Percentiles rank a stretch among this genome's conserved stretches.
Evolutionary conservation across 2,888 invertebrate species (phyloP).

Genomic region (Carterocephalus palaemon): DNA sequence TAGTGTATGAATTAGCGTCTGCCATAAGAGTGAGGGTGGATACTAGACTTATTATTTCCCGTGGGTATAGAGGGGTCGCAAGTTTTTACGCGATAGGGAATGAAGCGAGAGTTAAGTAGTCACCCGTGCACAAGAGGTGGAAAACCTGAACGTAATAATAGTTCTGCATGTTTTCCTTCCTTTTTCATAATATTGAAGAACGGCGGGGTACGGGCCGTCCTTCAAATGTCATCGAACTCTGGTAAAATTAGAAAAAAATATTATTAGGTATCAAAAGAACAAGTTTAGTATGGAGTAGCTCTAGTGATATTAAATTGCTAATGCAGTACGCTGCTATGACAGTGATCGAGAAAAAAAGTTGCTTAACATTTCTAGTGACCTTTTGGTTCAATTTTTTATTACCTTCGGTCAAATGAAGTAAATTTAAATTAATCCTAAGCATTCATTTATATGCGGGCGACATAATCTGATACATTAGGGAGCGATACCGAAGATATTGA

Average conservation of each 20-base stretch:
- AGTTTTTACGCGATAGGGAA: conserved; percentile 14
- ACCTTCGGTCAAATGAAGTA: too few species aligned
- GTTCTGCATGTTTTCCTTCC: conserved; percentile 5
- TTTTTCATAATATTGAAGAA: conserved; percentile 5
- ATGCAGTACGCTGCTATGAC: too few species aligned
- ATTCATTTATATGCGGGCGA: too few species aligned
- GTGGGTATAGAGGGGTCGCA: conserved; percentile 12
- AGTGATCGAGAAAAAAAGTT: too few species aligned
- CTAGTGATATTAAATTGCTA: too few species aligned
- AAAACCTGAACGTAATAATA: conserved; percentile 18
- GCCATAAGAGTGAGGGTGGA: conserved; percentile 1
- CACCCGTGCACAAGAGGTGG: conserved; percentile 21
- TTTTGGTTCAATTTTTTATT: too few species aligned
- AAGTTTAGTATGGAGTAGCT: too few species aligned
- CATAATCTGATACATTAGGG: too few species aligned
- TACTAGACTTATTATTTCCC: conserved; percentile 20
- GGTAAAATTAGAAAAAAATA: not conserved
- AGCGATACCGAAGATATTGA: too few species aligned
- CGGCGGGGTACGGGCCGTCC: not conserved
- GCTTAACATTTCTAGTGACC: too few species aligned
- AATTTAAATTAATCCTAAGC: too few species aligned
- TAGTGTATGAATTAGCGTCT: conserved; percentile 7
- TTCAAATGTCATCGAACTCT: conserved; percentile 9
- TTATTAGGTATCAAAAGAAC: too few species aligned
- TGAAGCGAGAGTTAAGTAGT: conserved; percentile 9